A percentile compares a stretch with the other conserved stretches of the same genome.
phyloP scores from a whole-genome alignment of 2,113 vertebrate genomes.

The Trematocara stigmaticum region DNA sequence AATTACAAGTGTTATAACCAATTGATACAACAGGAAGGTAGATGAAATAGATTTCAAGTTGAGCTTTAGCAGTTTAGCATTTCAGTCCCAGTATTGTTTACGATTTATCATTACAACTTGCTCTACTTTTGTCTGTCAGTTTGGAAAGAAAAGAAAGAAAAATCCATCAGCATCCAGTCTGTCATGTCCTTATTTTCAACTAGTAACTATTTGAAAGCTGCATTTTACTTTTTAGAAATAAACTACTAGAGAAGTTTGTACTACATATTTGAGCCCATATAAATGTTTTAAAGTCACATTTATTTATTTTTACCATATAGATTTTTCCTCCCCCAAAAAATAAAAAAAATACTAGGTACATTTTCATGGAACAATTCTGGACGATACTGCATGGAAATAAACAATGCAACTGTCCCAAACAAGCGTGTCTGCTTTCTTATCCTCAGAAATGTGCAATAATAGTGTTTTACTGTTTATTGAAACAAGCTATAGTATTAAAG shows the following conservation, averaged over 20 bases:
- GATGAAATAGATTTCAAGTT: constrained; percentile 22
- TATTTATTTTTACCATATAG: constrained; percentile 97
- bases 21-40: constrained; percentile 1
- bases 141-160: constrained; percentile 8
- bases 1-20: constrained; percentile 31
- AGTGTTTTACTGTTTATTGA: constrained; percentile 20
- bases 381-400: constrained; percentile 82
- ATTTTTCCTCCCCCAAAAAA: constrained; percentile 69
- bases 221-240: constrained; percentile 43
- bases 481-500: not conserved
- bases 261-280: constrained; percentile 47
- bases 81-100: constrained; percentile 16
- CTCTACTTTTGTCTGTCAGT: constrained; percentile 26
- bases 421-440: constrained; percentile 11
- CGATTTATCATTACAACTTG: constrained; percentile 20
- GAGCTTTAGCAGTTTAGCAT: constrained; percentile 48
- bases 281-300: constrained; percentile 59
- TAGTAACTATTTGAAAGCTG: constrained; percentile 42
- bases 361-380: constrained; percentile 85
- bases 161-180: not conserved
- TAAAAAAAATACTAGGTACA: constrained; percentile 82
- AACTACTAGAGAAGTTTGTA: constrained; percentile 42
- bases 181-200: constrained; percentile 53
- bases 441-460: not conserved
- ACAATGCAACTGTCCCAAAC: constrained; percentile 55